Base-by-base conservation (phyloP, 1,140 invertebrate genomes). In the Camponotus floridanus region DNA sequence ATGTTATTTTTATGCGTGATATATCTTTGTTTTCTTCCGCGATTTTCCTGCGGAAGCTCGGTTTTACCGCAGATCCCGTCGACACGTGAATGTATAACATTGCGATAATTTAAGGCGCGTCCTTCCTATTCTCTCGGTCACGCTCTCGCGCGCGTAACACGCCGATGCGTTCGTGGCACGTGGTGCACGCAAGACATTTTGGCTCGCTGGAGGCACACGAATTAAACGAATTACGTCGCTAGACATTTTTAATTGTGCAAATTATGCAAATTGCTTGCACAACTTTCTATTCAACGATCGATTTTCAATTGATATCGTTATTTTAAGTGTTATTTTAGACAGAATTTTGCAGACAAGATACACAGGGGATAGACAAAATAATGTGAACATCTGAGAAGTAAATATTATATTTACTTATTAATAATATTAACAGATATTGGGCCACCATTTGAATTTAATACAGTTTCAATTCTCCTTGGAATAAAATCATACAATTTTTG, bases 121-220 rank as follows among this genome's bases (percentile, higher is more conserved):
- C 67, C 74, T 68, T 71, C 67, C 80, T 59, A 85, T 81, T 65
- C 67, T 39, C 45, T 57, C 83, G 71, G 90, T 91, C 88, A 90
- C 88, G 88, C 76, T 87, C 85, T 86, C 71, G 88, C 86, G 86
- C 86, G 51, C 81, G 51, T 68, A 48, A 70, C 70, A 88, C 73
- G 33, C 80, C 86, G 59, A 51, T 39, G 64, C 88, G 42, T 70
- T 59, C 31, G 42, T 31, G 65, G 83, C 86, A 88, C 86, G 86
- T 90, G 83, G 85, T 71, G 76, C 73, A 65, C 51, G 57, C 79
- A 86, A 86, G 80, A 86, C 76, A 78, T 86, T 71, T 86, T 79
- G 68, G 80, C 71, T 88, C 79, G 70, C 61, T 51, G 48, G 61
- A 64, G 31, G 33, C n/a, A 36, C 39, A 45, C 55, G n/a, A 26